Evolutionary conservation across 2,113 vertebrate genomes (phyloP), one percentile per base, ranked within the genome.

Genomic region (Urocitellus parryii): DNA sequence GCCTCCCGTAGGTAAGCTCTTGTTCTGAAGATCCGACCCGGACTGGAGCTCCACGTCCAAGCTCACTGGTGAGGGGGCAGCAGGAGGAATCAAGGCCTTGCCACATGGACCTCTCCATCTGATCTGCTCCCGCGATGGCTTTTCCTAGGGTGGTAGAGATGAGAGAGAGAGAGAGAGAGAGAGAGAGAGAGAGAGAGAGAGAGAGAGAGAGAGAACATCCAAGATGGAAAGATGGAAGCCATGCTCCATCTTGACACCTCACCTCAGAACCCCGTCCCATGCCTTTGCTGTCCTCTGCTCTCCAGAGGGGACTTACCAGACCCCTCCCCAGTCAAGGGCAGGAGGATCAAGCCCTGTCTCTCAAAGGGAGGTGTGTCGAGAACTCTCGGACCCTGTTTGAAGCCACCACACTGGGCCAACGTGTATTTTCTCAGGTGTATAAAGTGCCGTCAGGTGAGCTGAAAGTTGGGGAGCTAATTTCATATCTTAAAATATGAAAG

Each of bases 81-180:
- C 37, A 63, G 70, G 45, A 78, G 9, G 65, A 45, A 61, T 37
- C 6, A 4, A 0, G 14, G 25, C 58, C 53, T 51, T 5, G 22
- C 65, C 4, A 0, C 4, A 11, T 3, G 14, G 29, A 17, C 29
- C 5, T 48, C 72, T 90, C 32, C 63, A 1, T 0, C 4, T 32
- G 56, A 4, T 5, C 8, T 10, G 8, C 53, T 78, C 29, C 4
- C 29, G 39, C 1, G 4, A 4, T 22, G 12, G 51, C 45, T 37
- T 37, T 29, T 5, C 14, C 1, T 48, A 76, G 25, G 7, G 45
- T 7, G 10, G 13, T 14, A 73, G 63, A 34, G 73, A 56, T 0
- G 8, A 5, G 14, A 27, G 48, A 83, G 16, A 34, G 1, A 25
- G 86, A 29, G 48, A 51, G 48, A 51, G 48, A 51, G 48, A 51